phyloP scores from a whole-genome alignment of 92 coral and sea anemone genomes.

The Chrysogorgia sp. region DNA sequence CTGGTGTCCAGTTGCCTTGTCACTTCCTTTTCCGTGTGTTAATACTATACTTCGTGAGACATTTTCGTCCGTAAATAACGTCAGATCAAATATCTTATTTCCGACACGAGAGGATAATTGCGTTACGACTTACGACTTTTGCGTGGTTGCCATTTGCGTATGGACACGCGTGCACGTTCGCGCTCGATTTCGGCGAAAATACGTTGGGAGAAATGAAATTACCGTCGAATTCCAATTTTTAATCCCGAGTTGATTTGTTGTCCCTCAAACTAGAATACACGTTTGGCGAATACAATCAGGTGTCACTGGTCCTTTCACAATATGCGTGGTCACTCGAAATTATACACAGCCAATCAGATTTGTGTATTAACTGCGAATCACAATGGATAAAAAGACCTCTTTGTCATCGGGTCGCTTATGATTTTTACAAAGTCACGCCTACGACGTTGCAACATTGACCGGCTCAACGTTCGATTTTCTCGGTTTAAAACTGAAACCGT shows the following conservation, averaged over 20 bases:
- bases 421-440: slow-evolving; percentile 33
- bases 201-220: too few relatives aligned
- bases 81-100: too few relatives aligned
- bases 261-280: background rate
- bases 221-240: too few relatives aligned
- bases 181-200: too few relatives aligned
- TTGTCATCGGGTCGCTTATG: slow-evolving; percentile 33
- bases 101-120: too few relatives aligned
- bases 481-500: background rate
- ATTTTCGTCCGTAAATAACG: too few relatives aligned
- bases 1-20: too few relatives aligned
- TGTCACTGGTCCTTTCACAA: slow-evolving; percentile 34
- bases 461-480: background rate
- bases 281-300: background rate
- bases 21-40: too few relatives aligned
- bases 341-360: slow-evolving; percentile 28
- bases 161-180: too few relatives aligned
- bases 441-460: background rate
- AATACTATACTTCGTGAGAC: too few relatives aligned
- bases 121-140: too few relatives aligned
- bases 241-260: background rate
- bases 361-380: background rate
- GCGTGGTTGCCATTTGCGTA: too few relatives aligned
- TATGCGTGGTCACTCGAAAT: slow-evolving; percentile 22
- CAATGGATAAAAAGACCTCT: slow-evolving; percentile 32